Percentiles rank a stretch among this genome's conserved stretches.
phyloP scores from a whole-genome alignment of 2,888 invertebrate species.

The Hypolimnas misippus region DNA sequence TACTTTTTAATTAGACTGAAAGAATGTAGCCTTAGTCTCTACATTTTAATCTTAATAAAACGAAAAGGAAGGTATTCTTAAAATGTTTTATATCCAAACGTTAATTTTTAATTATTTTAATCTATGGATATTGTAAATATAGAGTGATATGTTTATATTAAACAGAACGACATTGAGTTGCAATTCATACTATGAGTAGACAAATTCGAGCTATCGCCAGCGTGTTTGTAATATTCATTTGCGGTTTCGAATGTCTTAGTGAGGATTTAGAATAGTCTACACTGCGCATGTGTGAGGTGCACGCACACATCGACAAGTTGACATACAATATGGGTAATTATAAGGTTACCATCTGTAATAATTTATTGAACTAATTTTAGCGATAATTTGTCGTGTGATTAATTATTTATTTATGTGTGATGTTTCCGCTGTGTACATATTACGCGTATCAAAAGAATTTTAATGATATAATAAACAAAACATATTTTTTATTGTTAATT shows the following conservation, averaged over 20 bases:
- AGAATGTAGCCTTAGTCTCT: background rate
- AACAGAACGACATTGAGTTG: constrained; percentile 22
- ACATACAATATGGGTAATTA: constrained; percentile 16
- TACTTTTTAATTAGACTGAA: background rate
- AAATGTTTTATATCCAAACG: too few species aligned
- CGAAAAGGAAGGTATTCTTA: too few species aligned
- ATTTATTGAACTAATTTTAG: background rate
- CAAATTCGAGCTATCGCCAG: constrained; percentile 31
- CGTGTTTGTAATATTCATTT: constrained; percentile 39
- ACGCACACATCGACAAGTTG: constrained; percentile 17
- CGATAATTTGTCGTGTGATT: too few species aligned
- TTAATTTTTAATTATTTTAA: background rate
- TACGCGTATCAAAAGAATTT: too few species aligned
- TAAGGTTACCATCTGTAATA: background rate
- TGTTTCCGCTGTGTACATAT: too few species aligned
- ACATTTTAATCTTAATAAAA: too few species aligned
- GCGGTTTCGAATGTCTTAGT: constrained; percentile 41
- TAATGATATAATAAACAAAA: too few species aligned
- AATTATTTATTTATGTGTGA: too few species aligned
- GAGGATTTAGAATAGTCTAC: constrained; percentile 32
- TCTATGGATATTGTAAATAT: background rate
- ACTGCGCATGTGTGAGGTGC: constrained; percentile 34
- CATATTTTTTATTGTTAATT: too few species aligned
- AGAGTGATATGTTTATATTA: constrained; percentile 14
- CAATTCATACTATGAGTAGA: constrained; percentile 30